Evolutionary conservation across 2,113 vertebrate species (phyloP), one percentile per base, ranked within the genome.

Genomic region (Poeciliopsis prolifica): DNA sequence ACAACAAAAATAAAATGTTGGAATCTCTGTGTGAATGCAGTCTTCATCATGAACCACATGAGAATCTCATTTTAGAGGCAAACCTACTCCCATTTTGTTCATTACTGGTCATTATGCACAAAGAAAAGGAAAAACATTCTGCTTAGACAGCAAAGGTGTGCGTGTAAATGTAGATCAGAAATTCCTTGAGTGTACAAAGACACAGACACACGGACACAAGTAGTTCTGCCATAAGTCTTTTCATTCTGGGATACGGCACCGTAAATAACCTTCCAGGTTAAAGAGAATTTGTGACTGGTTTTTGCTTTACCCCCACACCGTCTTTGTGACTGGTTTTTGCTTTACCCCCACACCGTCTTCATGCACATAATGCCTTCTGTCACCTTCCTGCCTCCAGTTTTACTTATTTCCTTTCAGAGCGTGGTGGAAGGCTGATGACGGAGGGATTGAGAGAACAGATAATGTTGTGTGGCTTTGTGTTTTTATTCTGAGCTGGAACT

Each of bases 331-430:
- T 81, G 72, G 54, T 58, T 84, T 86, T 84, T 33, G 44, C 15
- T 48, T 19, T 5, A 1, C 13, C 3, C 44, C 13, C 66, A 68
- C 67, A 61, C 72, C 65, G 82, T 84, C 87, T 90, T 85, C 83
- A 80, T 44, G 68, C 72, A 70, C 78, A 30, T 74, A 65, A 60
- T 65, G 42, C 62, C 72, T 65, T 77, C 74, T 81, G 80, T 90
- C 70, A 85, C 88, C 77, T 75, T 37, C 28, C 75, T 68, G 72
- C 63, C 30, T 82, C 78, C 89, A 89, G 89, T 90, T 90, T 88
- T 86, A 63, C 61, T 40, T 60, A 48, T 33, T 65, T 67, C 65
- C 42, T 14, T 72, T 78, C 6, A 67, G 75, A 71, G 17, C 19
- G 0, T 7, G 48, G 5, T 3, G 44, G n/a, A 71, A 74, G 31